Percentiles rank a stretch among this genome's conserved stretches.
phyloP scores from a whole-genome alignment of 2,797 vertebrate species.

The Furcifer pardalis region DNA sequence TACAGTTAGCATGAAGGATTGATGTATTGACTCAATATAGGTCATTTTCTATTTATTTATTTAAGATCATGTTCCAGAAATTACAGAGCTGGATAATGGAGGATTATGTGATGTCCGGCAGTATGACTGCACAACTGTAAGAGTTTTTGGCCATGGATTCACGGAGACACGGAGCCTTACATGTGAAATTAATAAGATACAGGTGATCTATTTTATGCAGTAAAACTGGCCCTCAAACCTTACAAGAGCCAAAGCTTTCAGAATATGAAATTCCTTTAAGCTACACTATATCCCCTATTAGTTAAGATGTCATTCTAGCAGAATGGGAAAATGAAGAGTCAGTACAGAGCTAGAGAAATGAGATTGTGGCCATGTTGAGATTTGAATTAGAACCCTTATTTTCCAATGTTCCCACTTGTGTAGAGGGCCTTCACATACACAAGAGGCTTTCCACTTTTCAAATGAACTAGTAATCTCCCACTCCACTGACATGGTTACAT shows the following conservation, averaged over 20 bases:
- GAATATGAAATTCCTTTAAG: no score
- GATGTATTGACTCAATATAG: neutral
- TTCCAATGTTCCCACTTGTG: no score
- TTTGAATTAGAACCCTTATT: no score
- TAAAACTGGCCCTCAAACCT: neutral
- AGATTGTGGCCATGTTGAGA: no score
- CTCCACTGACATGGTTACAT: no score
- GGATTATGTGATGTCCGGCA: slow-evolving; percentile 86
- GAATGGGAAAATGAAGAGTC: neutral
- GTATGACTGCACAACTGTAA: slow-evolving; percentile 79
- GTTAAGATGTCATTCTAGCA: neutral
- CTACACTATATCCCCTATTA: neutral
- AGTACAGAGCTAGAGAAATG: neutral
- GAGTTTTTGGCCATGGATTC: slow-evolving; percentile 84
- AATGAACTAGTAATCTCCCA: no score
- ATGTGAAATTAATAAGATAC: slow-evolving; percentile 90
- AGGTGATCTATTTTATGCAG: slow-evolving; percentile 76
- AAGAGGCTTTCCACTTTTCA: no score
- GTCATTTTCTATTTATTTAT: slow-evolving; percentile 65
- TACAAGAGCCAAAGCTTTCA: neutral
- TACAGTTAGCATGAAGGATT: neutral
- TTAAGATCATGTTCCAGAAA: slow-evolving; percentile 88
- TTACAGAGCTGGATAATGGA: slow-evolving; percentile 81
- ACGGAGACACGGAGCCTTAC: slow-evolving; percentile 81
- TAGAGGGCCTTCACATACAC: no score